Base-by-base conservation (phyloP, 1,140 invertebrate genomes). In the Amphibalanus amphitrite region DNA sequence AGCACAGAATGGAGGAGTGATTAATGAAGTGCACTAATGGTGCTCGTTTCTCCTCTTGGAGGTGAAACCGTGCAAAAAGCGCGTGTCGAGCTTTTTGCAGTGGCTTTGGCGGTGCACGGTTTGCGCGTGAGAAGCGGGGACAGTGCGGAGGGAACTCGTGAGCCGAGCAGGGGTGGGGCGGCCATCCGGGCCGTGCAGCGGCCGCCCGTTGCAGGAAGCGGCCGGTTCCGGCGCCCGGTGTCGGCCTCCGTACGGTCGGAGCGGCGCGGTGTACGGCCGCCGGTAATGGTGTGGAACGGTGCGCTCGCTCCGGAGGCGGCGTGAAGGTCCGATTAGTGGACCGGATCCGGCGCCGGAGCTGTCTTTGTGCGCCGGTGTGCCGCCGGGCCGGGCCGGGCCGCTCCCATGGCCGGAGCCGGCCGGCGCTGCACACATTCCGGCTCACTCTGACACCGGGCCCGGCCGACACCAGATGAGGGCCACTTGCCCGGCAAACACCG, bases 11-110 rank as follows among this genome's bases (percentile, higher is more conserved):
- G 47, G 47, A 59, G 47, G 47, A 59, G 20, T 59, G 47, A 59
- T 59, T 59, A 59, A 59, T 59, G 47, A 59, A 59, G 47, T 59
- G 47, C 47, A 59, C 47, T 59, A 59, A 59, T 59, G 47, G 47
- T 59, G 47, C 47, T 59, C 47, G 47, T 59, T 59, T 59, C 47
- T 59, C 47, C 20, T 23, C 47, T 8, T 20, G 13, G 47, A 59
- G 47, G 47, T 59, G 47, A 59, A 59, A 59, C 47, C 13, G 47
- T 59, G 47, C 47, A 59, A 59, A 59, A 59, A 59, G 47, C 20
- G 47, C 23, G 47, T 59, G 47, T 59, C 47, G 47, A 20, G 10
- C 47, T 59, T 59, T 59, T 59, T 59, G 47, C 47, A 59, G 47
- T 23, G 47, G 10, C 47, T 3, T 8, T 20, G 47, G 10, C 47